Evolutionary conservation across 2,888 invertebrate species (phyloP), one percentile per base, ranked within the genome.

Genomic region (Loripinus fragilis): DNA sequence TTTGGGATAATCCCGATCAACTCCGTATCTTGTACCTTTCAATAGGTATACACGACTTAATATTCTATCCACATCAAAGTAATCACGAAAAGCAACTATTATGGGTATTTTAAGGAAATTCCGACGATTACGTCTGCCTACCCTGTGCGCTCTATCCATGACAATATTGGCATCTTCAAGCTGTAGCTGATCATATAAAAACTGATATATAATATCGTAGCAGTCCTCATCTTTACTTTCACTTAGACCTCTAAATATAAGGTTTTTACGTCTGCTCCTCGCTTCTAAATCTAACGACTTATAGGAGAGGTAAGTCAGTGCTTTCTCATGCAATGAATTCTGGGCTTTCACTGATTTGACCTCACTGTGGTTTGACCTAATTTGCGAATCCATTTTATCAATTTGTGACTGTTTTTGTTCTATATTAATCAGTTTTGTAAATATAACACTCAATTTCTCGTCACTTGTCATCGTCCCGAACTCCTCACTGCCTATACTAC

Each of bases 391-490:
- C 5, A 50, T 50, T 23, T 50, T 50, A 15, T 50, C 50, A 7
- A 50, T 50, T n/a, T 50, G 50, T 50, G 50, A 50, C 23, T 50
- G 50, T 20, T 50, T 50, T 50, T 50, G 50, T 50, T 50, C 50
- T n/a, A 50, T 50, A 23, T 50, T 50, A 12, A 50, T 50, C n/a
- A 50, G 20, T 50, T 50, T 50, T 50, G 50, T 15, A 50, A 50
- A 50, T 23, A 50, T 50, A n/a, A 50, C 50, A 20, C n/a, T 7
- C 10, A 50, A 7, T 20, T 50, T 15, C 7, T 50, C 50, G 10
- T 50, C 50, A 7, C n/a, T 15, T 7, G 50, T 15, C 50, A 50
- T 50, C 10, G 5, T 20, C 5, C 50, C n/a, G n/a, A 50, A 50
- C 5, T 7, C 50, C 17, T 50, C 50, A n/a, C 23, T 5, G 50